Percentiles rank a stretch among this genome's conserved stretches.
Conservation (phyloP, 2,113 vertebrate species). For the Origma solitaria region DNA sequence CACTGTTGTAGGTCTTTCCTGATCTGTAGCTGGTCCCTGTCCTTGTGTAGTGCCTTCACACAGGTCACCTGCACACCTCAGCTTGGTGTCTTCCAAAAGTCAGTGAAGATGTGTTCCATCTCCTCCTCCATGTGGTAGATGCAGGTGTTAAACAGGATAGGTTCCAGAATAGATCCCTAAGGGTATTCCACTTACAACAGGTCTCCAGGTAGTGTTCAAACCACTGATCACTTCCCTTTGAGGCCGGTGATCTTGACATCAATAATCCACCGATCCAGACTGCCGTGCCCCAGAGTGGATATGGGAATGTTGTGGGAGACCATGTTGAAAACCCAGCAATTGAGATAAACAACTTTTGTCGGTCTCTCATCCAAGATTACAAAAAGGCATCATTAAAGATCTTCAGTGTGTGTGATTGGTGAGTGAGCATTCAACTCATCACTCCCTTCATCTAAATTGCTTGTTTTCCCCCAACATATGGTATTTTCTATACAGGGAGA, state of each 20-base stretch:
- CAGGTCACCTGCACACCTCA: neutral
- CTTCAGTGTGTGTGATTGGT: neutral
- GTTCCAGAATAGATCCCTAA: neutral
- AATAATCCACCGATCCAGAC: neutral
- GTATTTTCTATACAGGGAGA: slow-evolving; percentile 34
- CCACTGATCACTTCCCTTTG: neutral
- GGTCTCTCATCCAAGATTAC: neutral
- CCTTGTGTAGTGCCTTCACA: neutral
- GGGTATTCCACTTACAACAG: neutral
- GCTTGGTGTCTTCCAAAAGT: neutral
- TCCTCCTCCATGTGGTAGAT: neutral
- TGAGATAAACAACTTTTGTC: neutral
- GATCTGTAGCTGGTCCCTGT: neutral
- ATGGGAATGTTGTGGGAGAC: neutral
- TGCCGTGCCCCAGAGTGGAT: neutral
- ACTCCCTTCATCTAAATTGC: neutral
- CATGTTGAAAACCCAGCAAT: neutral
- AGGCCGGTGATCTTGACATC: neutral
- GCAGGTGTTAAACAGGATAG: neutral
- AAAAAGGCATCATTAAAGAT: neutral
- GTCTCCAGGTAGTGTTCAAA: neutral
- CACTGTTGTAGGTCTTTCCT: neutral
- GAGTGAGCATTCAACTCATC: slow-evolving; percentile 10
- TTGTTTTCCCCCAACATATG: slow-evolving; percentile 26
- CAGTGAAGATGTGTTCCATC: neutral